These are phyloP conservation scores for western clawed frog (Xenopus tropicalis) DNA, from an alignment of 2,113 vertebrate genomes.

Conservation along the genomic window DNA sequence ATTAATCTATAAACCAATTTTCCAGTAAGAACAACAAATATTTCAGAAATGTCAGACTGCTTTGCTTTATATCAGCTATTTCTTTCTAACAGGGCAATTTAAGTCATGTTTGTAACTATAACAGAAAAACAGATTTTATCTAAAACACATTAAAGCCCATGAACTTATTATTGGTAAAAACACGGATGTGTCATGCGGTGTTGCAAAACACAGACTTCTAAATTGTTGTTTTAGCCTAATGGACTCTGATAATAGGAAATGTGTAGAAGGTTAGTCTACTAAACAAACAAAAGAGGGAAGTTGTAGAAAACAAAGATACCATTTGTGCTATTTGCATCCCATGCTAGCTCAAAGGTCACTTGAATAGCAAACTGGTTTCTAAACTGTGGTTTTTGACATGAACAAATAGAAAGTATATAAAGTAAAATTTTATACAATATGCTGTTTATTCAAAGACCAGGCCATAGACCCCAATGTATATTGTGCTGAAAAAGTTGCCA, in stretches of 20 bases:
- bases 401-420: no score
- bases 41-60: no score
- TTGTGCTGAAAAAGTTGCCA: no score
- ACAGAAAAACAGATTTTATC: no score
- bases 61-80: no score
- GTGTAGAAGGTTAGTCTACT: slow-evolving; percentile 45
- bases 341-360: slow-evolving; percentile 23
- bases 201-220: slow-evolving; percentile 2
- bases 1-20: no score
- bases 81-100: no score
- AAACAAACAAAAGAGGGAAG: slow-evolving; percentile 51
- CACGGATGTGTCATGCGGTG: neutral
- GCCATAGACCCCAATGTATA: no score
- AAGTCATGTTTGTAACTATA: no score
- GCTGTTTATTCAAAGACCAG: no score
- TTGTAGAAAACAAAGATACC: slow-evolving; percentile 47
- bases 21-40: no score
- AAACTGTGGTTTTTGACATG: neutral
- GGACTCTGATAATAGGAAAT: slow-evolving; percentile 43
- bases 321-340: slow-evolving; percentile 42
- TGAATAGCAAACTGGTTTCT: slow-evolving; percentile 1
- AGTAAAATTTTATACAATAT: no score
- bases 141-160: neutral
- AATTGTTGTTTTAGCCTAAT: slow-evolving; percentile 37
- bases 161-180: neutral